Evolutionary conservation across 2,888 invertebrate species (phyloP).

Genomic region (Ennomos fuscantarius): DNA sequence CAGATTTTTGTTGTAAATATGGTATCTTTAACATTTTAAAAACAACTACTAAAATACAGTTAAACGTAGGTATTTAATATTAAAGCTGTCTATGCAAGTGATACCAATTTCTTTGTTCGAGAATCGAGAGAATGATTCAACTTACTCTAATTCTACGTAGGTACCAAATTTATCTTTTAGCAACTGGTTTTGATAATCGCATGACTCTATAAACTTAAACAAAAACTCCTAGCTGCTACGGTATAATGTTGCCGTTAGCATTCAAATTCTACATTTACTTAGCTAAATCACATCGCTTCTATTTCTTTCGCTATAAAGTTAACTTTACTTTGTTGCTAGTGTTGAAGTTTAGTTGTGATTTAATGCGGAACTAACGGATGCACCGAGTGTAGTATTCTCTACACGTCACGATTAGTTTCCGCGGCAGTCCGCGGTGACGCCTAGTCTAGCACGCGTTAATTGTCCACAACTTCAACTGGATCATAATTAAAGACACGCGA

Average conservation of each 20-base stretch:
- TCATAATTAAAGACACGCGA: slow-evolving; percentile 55
- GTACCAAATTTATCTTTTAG: not conserved
- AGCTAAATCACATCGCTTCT: slow-evolving; percentile 23
- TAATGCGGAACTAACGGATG: slow-evolving; percentile 75
- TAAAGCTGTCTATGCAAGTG: too few relatives aligned
- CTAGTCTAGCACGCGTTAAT: slow-evolving; percentile 65
- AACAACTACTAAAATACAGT: too few relatives aligned
- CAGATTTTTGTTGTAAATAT: too few relatives aligned
- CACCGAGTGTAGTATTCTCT: slow-evolving; percentile 63
- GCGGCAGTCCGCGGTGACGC: slow-evolving; percentile 59
- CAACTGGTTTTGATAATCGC: slow-evolving; percentile 2
- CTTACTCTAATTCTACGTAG: too few relatives aligned
- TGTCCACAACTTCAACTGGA: slow-evolving; percentile 48
- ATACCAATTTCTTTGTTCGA: too few relatives aligned
- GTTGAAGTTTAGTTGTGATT: slow-evolving; percentile 42
- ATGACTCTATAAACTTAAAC: slow-evolving; percentile 21
- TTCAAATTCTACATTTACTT: slow-evolving; percentile 26
- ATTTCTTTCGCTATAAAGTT: slow-evolving; percentile 36
- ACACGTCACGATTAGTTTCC: slow-evolving; percentile 73
- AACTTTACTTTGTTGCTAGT: slow-evolving; percentile 36
- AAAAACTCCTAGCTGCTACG: slow-evolving; percentile 40
- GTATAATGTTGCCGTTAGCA: slow-evolving; percentile 39
- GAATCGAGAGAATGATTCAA: too few relatives aligned
- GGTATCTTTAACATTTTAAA: too few relatives aligned
- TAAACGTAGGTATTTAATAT: too few relatives aligned